These are phyloP conservation scores for Tricholaema leucomelas DNA, from an alignment of 2,113 vertebrate genomes.

Conservation along the genomic window DNA sequence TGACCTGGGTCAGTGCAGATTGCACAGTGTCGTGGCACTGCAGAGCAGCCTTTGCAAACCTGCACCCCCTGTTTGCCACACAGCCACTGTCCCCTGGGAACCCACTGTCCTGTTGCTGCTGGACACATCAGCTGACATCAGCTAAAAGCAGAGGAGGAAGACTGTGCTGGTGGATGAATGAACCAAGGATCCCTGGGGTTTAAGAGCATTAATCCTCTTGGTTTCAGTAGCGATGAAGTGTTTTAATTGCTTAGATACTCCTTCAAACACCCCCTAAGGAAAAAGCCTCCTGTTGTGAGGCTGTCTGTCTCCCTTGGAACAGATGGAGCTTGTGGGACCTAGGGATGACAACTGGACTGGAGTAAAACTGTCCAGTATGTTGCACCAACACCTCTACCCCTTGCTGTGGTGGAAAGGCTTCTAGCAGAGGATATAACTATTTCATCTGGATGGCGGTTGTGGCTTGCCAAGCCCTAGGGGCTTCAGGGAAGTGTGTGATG, in stretches of 20 bases:
- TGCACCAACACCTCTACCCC: neutral
- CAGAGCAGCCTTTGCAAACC: neutral
- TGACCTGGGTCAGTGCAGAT: conserved; percentile 15
- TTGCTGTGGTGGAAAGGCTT: neutral
- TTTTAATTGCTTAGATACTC: conserved; percentile 14
- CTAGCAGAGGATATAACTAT: neutral
- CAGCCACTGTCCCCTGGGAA: neutral
- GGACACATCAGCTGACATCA: neutral
- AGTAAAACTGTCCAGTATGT: neutral
- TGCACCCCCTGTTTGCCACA: neutral
- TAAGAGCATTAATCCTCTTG: neutral
- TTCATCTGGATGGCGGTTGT: neutral
- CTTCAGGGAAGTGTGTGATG: neutral
- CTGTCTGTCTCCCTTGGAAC: neutral
- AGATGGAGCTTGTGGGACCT: neutral
- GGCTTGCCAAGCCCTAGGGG: neutral
- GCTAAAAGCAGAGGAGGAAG: neutral
- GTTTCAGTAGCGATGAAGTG: neutral
- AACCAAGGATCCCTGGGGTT: neutral
- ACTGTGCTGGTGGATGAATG: neutral
- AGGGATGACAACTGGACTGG: neutral
- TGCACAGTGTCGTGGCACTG: neutral
- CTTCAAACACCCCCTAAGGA: neutral
- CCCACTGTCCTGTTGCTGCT: neutral
- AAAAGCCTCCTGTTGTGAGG: neutral